Evolutionary conservation across 2,113 vertebrate genomes (phyloP).

Genomic region (Sialia sialis): DNA sequence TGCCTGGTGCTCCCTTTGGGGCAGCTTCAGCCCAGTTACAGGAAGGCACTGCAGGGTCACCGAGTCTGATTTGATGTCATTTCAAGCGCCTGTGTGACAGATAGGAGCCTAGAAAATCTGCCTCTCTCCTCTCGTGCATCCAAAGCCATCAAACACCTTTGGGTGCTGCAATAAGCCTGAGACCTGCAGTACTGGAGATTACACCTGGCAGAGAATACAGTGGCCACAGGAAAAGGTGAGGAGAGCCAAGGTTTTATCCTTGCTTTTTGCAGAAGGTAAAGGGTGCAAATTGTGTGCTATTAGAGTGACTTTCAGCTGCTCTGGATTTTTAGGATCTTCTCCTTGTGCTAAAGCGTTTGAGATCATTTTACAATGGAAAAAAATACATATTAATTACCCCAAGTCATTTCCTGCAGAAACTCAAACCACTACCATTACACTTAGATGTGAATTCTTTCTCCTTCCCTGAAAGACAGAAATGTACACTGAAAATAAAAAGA

Average conservation of each 20-base stretch:
- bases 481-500: not conserved
- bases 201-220: not conserved
- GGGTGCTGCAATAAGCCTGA: not conserved
- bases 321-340: not conserved
- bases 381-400: not conserved
- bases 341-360: not conserved
- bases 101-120: not conserved
- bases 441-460: not conserved
- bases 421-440: not conserved
- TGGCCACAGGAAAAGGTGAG: not conserved
- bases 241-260: not conserved
- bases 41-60: not conserved
- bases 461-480: not conserved
- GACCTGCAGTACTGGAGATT: not conserved
- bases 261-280: not conserved
- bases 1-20: not conserved
- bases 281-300: not conserved
- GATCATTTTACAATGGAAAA: slow-evolving; percentile 20
- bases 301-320: not conserved
- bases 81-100: not conserved
- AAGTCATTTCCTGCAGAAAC: slow-evolving; percentile 15
- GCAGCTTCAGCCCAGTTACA: not conserved
- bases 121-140: rapidly evolving
- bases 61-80: not conserved
- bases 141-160: not conserved